These are phyloP conservation scores for Tetraodon nigroviridis DNA, from an alignment of 2,113 vertebrate species.

Conservation along the genomic window DNA sequence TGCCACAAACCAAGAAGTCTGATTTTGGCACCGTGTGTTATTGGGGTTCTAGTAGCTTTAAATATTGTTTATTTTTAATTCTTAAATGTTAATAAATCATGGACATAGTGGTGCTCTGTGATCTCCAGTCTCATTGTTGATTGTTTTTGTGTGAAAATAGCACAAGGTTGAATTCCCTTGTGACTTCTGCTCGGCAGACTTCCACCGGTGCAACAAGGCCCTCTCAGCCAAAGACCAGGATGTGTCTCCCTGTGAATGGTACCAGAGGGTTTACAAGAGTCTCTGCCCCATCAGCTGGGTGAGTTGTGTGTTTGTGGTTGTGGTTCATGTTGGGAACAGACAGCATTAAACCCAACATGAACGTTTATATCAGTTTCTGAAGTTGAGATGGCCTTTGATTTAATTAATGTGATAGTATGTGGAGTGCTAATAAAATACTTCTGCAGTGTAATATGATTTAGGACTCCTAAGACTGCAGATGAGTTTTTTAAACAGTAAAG, in stretches of 20 bases:
- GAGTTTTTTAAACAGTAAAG: neutral
- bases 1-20: neutral
- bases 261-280: conserved; percentile 73
- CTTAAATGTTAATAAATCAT: too few relatives aligned
- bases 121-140: neutral
- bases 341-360: too few relatives aligned
- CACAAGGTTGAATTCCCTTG: neutral
- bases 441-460: neutral
- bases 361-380: neutral
- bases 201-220: conserved; percentile 79
- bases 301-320: conserved; percentile 10
- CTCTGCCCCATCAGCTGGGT: conserved; percentile 72
- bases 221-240: conserved; percentile 71
- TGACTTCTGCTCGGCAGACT: conserved; percentile 52
- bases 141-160: neutral
- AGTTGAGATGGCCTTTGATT: neutral
- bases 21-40: neutral
- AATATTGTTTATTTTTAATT: too few relatives aligned
- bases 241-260: conserved; percentile 71
- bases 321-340: neutral
- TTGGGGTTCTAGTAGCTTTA: neutral
- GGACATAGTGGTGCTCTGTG: neutral
- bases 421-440: neutral
- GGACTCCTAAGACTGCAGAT: neutral
- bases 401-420: too few relatives aligned